Percentiles rank a stretch among this genome's conserved stretches.
Evolutionary conservation across 2,797 vertebrate genomes (phyloP).

Genomic region (Lindbergichthys nudifrons): DNA sequence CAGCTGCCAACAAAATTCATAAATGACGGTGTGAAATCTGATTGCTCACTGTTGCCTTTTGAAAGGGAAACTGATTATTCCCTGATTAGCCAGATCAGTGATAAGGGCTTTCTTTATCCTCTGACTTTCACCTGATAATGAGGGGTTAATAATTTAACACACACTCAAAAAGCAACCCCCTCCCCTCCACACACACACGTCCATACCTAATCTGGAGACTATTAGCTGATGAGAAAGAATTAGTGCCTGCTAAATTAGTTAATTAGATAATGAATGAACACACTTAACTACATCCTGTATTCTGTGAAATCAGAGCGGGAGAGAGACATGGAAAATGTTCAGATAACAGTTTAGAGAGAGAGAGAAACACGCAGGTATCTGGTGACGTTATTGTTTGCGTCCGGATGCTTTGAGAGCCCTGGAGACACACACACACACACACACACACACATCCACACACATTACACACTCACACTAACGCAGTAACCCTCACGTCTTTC

Average conservation of each 20-base stretch:
- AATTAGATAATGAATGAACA: slow-evolving; percentile 78
- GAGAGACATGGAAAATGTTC: slow-evolving; percentile 39
- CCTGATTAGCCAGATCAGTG: slow-evolving; percentile 59
- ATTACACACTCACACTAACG: slow-evolving; percentile 9
- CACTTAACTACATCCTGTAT: slow-evolving; percentile 68
- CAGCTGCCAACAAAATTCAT: slow-evolving; percentile 12
- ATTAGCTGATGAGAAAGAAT: slow-evolving; percentile 77
- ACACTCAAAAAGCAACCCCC: slow-evolving; percentile 41
- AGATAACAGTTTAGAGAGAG: slow-evolving; percentile 59
- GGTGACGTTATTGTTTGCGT: slow-evolving; percentile 68
- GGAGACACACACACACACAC: slow-evolving; percentile 27
- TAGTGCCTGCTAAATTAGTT: slow-evolving; percentile 71
- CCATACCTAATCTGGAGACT: slow-evolving; percentile 71
- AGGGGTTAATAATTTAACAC: slow-evolving; percentile 70
- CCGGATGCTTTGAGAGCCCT: slow-evolving; percentile 56
- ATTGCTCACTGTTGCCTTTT: slow-evolving; percentile 37
- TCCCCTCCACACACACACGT: slow-evolving; percentile 20
- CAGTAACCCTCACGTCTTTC: slow-evolving; percentile 23
- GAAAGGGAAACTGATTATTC: slow-evolving; percentile 55
- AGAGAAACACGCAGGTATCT: slow-evolving; percentile 52
- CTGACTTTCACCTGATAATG: slow-evolving; percentile 59
- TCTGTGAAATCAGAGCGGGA: slow-evolving; percentile 54
- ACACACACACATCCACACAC: slow-evolving; percentile 14
- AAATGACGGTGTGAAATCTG: slow-evolving; percentile 22
- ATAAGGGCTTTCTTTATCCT: slow-evolving; percentile 47